phyloP scores from a whole-genome alignment of 2,888 invertebrate species.

The Anorthoa munda region DNA sequence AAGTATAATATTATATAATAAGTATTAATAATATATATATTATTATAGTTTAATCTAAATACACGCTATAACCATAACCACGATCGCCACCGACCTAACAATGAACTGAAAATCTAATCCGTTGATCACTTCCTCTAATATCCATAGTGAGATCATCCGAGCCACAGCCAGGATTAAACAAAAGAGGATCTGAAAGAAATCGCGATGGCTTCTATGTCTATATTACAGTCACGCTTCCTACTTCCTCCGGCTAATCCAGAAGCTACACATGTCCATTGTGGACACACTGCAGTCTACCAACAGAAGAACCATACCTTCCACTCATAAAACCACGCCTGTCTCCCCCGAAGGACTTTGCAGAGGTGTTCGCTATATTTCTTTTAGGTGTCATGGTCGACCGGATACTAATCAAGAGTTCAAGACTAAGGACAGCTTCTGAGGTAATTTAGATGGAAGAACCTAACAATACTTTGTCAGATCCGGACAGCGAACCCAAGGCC shows the following conservation, averaged over 20 bases:
- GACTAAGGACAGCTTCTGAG: neutral
- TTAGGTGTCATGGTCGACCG: neutral
- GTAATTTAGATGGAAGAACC: neutral
- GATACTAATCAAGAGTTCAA: neutral
- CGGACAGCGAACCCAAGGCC: neutral
- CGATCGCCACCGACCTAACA: neutral
- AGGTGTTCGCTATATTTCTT: neutral
- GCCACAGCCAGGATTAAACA: neutral
- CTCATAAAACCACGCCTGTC: neutral
- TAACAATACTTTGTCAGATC: neutral
- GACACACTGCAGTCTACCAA: neutral
- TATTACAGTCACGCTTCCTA: conserved; percentile 11
- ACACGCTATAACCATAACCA: neutral
- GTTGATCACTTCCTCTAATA: neutral
- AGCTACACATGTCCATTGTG: conserved; percentile 15
- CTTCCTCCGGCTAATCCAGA: conserved; percentile 19
- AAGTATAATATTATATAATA: no score
- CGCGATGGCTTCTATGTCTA: neutral
- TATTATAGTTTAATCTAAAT: no score
- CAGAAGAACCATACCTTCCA: conserved; percentile 18
- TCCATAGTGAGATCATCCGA: neutral
- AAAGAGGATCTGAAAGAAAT: conserved; percentile 2
- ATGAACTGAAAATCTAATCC: conserved; percentile 7
- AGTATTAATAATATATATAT: no score
- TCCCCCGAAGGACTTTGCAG: neutral